Evolutionary conservation across 2,888 invertebrate species (phyloP).

Genomic region (Gymnosoma rotundatum): DNA sequence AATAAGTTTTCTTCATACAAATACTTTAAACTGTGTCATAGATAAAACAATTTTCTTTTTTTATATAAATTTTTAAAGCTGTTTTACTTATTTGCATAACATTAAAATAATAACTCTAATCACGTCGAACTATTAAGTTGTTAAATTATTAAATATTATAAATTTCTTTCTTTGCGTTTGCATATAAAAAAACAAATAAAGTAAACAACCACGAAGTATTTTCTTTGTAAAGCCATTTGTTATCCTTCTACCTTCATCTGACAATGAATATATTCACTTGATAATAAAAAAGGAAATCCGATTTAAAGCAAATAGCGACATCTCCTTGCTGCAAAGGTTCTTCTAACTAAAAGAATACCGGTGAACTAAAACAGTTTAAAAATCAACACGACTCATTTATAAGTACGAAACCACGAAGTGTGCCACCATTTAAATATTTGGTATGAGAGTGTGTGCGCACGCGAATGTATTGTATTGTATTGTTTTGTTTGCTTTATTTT

Average conservation of each 20-base stretch:
- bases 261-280: constrained; percentile 30
- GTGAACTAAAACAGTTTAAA: constrained; percentile 77
- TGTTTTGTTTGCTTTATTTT: constrained; percentile 25
- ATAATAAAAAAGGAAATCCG: constrained; percentile 1
- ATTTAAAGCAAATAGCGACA: constrained; percentile 50
- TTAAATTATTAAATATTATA: constrained; percentile 40
- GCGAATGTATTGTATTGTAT: constrained; percentile 39
- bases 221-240: constrained; percentile 14
- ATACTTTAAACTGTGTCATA: constrained; percentile 18
- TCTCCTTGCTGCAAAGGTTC: constrained; percentile 67
- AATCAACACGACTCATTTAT: constrained; percentile 77
- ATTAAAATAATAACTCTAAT: constrained; percentile 31
- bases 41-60: neutral
- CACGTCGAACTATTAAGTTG: neutral
- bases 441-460: neutral
- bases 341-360: constrained; percentile 74
- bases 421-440: neutral
- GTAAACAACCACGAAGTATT: neutral
- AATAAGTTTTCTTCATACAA: neutral
- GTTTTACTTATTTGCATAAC: neutral
- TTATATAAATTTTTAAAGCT: neutral
- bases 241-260: constrained; percentile 35
- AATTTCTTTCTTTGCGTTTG: neutral
- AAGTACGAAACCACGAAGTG: constrained; percentile 67
- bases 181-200: neutral